These are phyloP conservation scores for Tarsius wallacei DNA, from an alignment of 2,797 vertebrate species.

Conservation along the genomic window DNA sequence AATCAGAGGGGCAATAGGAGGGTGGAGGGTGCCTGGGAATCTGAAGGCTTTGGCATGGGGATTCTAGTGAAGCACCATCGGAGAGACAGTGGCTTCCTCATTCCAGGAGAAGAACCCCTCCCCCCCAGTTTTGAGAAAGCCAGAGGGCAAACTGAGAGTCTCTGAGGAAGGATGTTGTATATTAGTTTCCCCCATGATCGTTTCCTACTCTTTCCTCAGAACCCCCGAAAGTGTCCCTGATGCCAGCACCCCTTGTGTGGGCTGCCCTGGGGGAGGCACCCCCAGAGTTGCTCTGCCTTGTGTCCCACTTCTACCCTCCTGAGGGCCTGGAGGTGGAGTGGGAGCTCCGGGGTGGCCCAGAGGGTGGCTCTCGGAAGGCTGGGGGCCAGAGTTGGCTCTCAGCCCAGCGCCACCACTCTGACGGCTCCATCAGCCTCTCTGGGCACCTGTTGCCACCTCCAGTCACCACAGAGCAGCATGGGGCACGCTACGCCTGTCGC, in stretches of 20 bases:
- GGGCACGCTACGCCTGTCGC: slow-evolving; percentile 91
- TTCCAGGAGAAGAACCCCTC: not conserved
- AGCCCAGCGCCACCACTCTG: slow-evolving; percentile 90
- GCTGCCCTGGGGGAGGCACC: slow-evolving; percentile 89
- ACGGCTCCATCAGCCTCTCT: slow-evolving; percentile 93
- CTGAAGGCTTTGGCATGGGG: not conserved
- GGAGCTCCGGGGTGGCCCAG: slow-evolving; percentile 84
- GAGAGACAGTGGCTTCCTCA: not conserved
- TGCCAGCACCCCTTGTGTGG: slow-evolving; percentile 91
- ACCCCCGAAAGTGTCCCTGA: slow-evolving; percentile 92
- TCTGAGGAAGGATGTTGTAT: not conserved
- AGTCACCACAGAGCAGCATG: slow-evolving; percentile 87
- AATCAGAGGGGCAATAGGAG: not conserved
- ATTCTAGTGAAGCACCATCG: not conserved
- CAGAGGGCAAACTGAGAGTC: not conserved
- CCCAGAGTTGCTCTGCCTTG: slow-evolving; percentile 91
- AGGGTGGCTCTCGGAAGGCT: slow-evolving; percentile 82
- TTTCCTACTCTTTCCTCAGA: slow-evolving; percentile 82
- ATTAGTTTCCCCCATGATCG: not conserved
- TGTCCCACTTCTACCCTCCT: slow-evolving; percentile 93
- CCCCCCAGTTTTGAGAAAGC: not conserved
- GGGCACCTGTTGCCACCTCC: slow-evolving; percentile 88
- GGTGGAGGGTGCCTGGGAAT: not conserved
- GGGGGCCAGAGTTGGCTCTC: slow-evolving; percentile 87
- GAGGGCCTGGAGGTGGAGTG: slow-evolving; percentile 91